Conservation (phyloP, 92 coral and sea anemone species). For the Porites lobata region DNA sequence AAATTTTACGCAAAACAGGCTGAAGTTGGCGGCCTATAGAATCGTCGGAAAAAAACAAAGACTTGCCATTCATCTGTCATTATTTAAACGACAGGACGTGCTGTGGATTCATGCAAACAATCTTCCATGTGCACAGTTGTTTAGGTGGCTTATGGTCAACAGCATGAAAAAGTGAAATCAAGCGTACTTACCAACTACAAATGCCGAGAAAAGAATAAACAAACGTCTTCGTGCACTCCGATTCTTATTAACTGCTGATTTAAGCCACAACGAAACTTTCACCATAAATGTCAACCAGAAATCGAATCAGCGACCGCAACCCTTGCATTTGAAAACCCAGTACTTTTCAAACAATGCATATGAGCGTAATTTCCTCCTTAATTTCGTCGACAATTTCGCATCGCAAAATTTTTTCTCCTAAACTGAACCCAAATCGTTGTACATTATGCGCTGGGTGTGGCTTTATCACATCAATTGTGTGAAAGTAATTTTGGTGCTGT, state of each 20-base stretch:
- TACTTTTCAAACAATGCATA: not conserved
- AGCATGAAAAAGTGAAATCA: not conserved
- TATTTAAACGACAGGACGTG: not conserved
- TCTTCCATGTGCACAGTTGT: not conserved
- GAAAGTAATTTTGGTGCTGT: constrained; percentile 49
- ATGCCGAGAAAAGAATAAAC: not conserved
- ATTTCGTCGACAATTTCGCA: not conserved
- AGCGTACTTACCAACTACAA: constrained; percentile 25
- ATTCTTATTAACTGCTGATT: constrained; percentile 61
- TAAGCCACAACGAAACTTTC: constrained; percentile 55
- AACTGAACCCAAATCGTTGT: constrained; percentile 10
- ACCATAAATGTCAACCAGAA: constrained; percentile 61
- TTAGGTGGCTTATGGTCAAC: not conserved
- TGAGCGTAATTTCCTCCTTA: not conserved
- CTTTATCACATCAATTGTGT: constrained; percentile 30
- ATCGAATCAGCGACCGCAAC: constrained; percentile 16
- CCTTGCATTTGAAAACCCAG: constrained; percentile 38
- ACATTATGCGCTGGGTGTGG: constrained; percentile 17
- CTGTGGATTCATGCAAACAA: not conserved
- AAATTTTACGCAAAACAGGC: no score
- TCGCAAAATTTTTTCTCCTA: not conserved
- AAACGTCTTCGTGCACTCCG: constrained; percentile 50
- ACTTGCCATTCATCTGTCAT: not conserved
- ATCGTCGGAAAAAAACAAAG: not conserved
- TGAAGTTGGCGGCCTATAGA: no score